phyloP scores from a whole-genome alignment of 1,140 invertebrate genomes.

The Vollenhovia emeryi region DNA sequence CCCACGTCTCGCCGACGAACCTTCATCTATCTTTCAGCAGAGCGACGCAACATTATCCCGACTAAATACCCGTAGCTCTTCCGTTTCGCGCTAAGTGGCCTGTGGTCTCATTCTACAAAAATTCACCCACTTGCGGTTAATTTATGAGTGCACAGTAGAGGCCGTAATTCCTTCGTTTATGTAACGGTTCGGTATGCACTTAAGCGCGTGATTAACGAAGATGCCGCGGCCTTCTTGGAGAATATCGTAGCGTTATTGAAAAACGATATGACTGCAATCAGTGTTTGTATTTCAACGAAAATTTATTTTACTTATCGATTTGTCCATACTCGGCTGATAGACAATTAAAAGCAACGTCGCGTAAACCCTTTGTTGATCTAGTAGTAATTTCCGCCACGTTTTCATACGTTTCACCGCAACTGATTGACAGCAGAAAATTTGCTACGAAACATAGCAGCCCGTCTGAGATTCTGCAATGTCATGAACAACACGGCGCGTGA shows the following conservation, averaged over 20 bases:
- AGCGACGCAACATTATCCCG: conserved; percentile 18
- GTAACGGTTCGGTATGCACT: neutral
- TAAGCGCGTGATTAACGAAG: conserved; percentile 12
- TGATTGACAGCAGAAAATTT: conserved; percentile 45
- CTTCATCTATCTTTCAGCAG: conserved; percentile 38
- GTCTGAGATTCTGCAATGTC: conserved; percentile 46
- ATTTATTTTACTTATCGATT: neutral
- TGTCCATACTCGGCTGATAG: neutral
- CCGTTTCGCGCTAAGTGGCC: conserved; percentile 35
- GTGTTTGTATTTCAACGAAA: conserved; percentile 4
- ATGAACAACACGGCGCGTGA: conserved; percentile 8
- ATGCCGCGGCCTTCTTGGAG: neutral
- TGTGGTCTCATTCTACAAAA: neutral
- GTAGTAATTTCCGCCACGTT: neutral
- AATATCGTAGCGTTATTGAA: neutral
- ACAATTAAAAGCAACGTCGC: neutral
- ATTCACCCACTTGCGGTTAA: conserved; percentile 45
- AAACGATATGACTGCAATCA: neutral
- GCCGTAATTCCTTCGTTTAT: conserved; percentile 19
- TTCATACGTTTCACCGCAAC: neutral
- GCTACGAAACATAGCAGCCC: conserved; percentile 3
- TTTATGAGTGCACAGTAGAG: conserved; percentile 11
- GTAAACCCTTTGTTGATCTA: neutral
- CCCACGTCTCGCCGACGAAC: conserved; percentile 59
- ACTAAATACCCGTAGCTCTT: conserved; percentile 22